Percentiles rank a stretch among this genome's conserved stretches.
phyloP scores from a whole-genome alignment of 2,113 vertebrate species.

The Sula dactylatra region DNA sequence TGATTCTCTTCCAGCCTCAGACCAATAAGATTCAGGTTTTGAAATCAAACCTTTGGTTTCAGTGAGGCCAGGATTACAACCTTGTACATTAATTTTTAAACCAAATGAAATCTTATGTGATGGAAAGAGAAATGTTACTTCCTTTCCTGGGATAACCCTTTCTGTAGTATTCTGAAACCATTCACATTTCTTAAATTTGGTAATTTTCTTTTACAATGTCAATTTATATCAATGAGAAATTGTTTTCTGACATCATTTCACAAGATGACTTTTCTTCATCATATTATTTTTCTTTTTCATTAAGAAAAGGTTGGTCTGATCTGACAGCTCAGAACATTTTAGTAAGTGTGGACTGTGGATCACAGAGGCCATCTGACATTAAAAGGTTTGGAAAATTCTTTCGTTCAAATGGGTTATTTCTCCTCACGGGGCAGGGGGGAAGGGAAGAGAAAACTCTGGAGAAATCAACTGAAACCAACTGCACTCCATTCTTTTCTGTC shows the following conservation, averaged over 20 bases:
- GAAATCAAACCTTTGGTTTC: not conserved
- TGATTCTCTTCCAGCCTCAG: not conserved
- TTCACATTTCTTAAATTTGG: not conserved
- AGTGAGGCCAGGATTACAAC: not conserved
- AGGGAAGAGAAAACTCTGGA: not conserved
- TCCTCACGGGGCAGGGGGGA: too few relatives aligned
- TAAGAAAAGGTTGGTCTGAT: not conserved
- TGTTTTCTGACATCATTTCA: not conserved
- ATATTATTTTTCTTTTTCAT: not conserved
- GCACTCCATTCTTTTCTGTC: not conserved
- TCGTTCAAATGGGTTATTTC: not conserved
- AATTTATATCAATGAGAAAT: not conserved
- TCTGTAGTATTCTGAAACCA: not conserved
- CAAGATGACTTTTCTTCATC: not conserved
- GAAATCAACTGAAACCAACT: not conserved
- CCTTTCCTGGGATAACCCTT: not conserved
- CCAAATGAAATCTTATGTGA: not conserved
- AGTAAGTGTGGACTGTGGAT: not conserved
- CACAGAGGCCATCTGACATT: not conserved
- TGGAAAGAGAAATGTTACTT: not conserved
- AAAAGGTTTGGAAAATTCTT: not conserved
- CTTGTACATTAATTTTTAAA: not conserved
- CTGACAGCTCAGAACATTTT: not conserved
- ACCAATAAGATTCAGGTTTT: not conserved
- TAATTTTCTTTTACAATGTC: not conserved